Evolutionary conservation across 2,797 vertebrate species (phyloP), one percentile per base, ranked within the genome.

Genomic region (Rhinophrynus dorsalis): DNA sequence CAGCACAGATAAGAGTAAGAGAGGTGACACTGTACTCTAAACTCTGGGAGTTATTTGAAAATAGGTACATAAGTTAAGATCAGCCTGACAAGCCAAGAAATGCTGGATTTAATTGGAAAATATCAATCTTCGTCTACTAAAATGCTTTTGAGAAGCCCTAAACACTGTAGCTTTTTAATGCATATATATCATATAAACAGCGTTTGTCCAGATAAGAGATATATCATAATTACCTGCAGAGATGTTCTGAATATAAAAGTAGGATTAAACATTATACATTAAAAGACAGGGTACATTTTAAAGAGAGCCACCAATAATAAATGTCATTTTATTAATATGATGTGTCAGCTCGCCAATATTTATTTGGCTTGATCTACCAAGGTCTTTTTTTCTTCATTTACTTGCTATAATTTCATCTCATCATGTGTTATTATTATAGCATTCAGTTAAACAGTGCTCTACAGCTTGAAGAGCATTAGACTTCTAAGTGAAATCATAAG

Each of bases 61-160:
- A 63, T 30, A 38, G 33, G 32, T 6, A 72, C 12, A 52, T 65
- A 52, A 59, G 45, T 65, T 64, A 64, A 64, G 51, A 50, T 30
- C 47, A n/a, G 12, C 42, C 57, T 47, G 52, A 66, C 61, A 72
- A 72, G 69, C 69, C 61, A 72, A 52, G 52, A 72, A 72, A 72
- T 33, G 61, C 44, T 30, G 33, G 9, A 50, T 66, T 72, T 72
- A 65, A 65, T 72, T 66, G 61, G 61, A 35, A 72, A 72, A 66
- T 57, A 72, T 65, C 24, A 65, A 66, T 72, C 69, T 66, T 58
- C 20, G 27, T 59, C 61, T 58, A 40, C 54, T 65, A 66, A 65
- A 64, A 59, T 35, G 33, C 61, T 65, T 64, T 42, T 11, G 26
- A 69, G 35, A 54, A 56, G 18, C 68, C 6, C 60, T 66, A 65